A percentile compares a stretch with the other conserved stretches of the same genome.
Conservation (phyloP, 1,140 invertebrate genomes). For the Scylla paramamosain region DNA sequence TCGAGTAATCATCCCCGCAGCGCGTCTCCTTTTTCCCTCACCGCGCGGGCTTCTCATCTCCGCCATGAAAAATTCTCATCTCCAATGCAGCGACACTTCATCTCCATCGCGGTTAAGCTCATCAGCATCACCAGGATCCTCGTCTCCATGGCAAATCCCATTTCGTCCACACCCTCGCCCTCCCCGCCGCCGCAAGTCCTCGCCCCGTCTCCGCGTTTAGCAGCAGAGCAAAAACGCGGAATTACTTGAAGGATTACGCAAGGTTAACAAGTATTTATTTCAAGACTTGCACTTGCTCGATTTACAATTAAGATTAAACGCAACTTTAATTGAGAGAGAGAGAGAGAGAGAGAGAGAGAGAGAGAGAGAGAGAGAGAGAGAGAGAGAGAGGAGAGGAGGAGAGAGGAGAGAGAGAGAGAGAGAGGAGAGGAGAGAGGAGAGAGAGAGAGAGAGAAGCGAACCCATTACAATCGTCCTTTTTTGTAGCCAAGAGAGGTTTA, state of each 20-base stretch:
- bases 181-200: background rate
- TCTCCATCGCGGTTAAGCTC: background rate
- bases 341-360: constrained; percentile 18
- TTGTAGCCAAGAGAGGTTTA: background rate
- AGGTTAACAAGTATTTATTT: constrained; percentile 16
- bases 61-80: background rate
- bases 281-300: background rate
- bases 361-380: constrained; percentile 19
- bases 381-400: constrained; percentile 10
- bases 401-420: background rate
- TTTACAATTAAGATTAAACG: background rate
- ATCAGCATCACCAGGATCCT: too few relatives aligned
- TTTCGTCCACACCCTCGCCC: background rate
- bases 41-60: background rate
- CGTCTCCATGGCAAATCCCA: background rate
- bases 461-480: background rate
- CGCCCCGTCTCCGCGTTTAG: background rate
- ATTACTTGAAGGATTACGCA: background rate
- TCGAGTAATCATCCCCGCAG: background rate
- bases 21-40: background rate
- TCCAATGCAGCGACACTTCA: background rate
- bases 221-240: background rate
- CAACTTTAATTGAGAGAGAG: background rate
- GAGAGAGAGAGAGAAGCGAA: too few relatives aligned
- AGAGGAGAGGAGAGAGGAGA: too few relatives aligned